Evolutionary conservation across 1,140 invertebrate species (phyloP).

Genomic region (Brachionus asplanchnoidis): DNA sequence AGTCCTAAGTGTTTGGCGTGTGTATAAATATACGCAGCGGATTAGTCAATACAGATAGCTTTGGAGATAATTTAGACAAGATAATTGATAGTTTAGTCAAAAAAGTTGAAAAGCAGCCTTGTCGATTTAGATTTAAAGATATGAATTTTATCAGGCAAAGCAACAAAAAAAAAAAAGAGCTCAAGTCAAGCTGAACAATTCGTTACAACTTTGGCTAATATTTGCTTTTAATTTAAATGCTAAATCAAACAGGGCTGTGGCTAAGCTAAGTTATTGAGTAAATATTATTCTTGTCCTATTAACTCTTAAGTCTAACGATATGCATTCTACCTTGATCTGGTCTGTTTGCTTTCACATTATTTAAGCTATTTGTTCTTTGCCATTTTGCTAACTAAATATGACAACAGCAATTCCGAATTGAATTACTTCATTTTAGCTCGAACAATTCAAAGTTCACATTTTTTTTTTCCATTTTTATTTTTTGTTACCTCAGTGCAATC

Average conservation of each 20-base stretch:
- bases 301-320: not conserved
- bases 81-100: constrained; percentile 6
- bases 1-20: constrained; percentile 4
- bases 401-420: not conserved
- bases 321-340: not conserved
- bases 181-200: constrained; percentile 14
- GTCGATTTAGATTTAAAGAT: constrained; percentile 13
- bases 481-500: not conserved
- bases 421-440: not conserved
- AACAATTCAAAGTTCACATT: not conserved
- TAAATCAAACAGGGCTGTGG: constrained; percentile 12
- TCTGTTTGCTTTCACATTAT: constrained; percentile 12
- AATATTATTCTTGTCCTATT: constrained; percentile 12
- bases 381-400: not conserved
- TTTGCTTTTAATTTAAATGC: constrained; percentile 31
- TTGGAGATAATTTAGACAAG: constrained; percentile 36
- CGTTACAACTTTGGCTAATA: not conserved
- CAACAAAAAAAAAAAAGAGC: not conserved
- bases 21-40: constrained; percentile 8
- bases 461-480: not conserved
- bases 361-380: not conserved
- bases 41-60: constrained; percentile 33
- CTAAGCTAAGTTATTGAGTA: not conserved
- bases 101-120: not conserved
- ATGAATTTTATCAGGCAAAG: not conserved